A percentile compares a stretch with the other conserved stretches of the same genome.
phyloP scores from a whole-genome alignment of 2,797 vertebrate genomes.

The Clarias laeviceps region DNA sequence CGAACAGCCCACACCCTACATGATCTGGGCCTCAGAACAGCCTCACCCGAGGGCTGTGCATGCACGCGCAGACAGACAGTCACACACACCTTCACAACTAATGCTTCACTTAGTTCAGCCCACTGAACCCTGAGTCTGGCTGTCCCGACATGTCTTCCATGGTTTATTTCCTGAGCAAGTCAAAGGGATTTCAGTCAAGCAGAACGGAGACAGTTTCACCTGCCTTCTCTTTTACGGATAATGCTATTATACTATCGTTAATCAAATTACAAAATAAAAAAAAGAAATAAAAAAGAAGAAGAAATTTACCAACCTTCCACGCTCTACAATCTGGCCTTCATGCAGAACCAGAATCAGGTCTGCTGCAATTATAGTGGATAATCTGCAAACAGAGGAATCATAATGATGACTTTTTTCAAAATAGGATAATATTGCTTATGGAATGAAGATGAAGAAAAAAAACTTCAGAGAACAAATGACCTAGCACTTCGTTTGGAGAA shows the following conservation, averaged over 20 bases:
- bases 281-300: too few species aligned
- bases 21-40: constrained; percentile 28
- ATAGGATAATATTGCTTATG: neutral
- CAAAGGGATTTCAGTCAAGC: constrained; percentile 38
- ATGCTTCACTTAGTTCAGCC: constrained; percentile 16
- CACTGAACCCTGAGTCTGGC: constrained; percentile 32
- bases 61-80: neutral
- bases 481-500: neutral
- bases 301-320: constrained; percentile 79
- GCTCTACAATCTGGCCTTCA: constrained; percentile 78
- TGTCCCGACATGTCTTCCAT: constrained; percentile 48
- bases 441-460: neutral
- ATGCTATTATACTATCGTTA: neutral
- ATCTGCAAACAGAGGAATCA: constrained; percentile 67
- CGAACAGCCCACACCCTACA: constrained; percentile 51
- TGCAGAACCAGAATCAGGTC: constrained; percentile 89
- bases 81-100: constrained; percentile 27
- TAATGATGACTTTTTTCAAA: neutral
- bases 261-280: neutral
- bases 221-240: constrained; percentile 23
- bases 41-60: constrained; percentile 2
- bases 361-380: constrained; percentile 83
- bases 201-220: constrained; percentile 27
- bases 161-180: constrained; percentile 29
- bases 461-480: neutral